Evolutionary conservation across 2,113 vertebrate genomes (phyloP), one percentile per base, ranked within the genome.

Genomic region (Ammospiza nelsoni): DNA sequence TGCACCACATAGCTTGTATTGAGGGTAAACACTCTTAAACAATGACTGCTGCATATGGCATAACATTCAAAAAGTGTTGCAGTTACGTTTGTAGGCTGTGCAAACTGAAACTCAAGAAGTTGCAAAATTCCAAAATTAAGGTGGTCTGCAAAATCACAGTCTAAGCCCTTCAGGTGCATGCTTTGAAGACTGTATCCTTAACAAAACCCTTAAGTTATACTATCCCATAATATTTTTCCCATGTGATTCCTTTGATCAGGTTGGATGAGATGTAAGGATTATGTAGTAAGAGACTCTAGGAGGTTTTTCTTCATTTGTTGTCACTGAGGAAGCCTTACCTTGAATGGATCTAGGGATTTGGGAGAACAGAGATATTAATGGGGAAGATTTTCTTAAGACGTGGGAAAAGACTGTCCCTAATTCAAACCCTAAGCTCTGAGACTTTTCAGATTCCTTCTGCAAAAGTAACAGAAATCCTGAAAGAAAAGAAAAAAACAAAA

Each of bases 381-480:
- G 78, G 49, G n/a, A 79, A 90, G 90, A 93, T 90, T 91, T 94
- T 59, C 78, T 75, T 73, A 82, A 61, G 28, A 31, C n/a, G 3
- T n/a, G 15, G 54, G 28, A 62, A 41, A 84, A 73, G 54, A 48
- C 49, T 69, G 11, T 65, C 41, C 54, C 58, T 65, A 62, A 65
- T 54, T 91, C 41, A 68, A 68, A n/a, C 44, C 17, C 15, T 72
- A 57, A 82, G 44, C 66, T 75, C 35, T 48, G 44, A 87, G 62
- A 65, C 29, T 6, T 92, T 78, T 52, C 62, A 54, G 16, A 14
- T 81, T 33, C 22, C n/a, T 81, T 4, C 49, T 75, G 62, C 58
- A 91, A 91, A 84, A 85, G 57, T 61, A 82, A 52, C 49, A 84
- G n/a, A 92, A 91, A 92, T 78, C 31, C n/a, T 62, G 22, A 44